Percentiles rank a stretch among this genome's conserved stretches.
phyloP scores from a whole-genome alignment of 2,797 vertebrate species.

The Taenioides sp. region DNA sequence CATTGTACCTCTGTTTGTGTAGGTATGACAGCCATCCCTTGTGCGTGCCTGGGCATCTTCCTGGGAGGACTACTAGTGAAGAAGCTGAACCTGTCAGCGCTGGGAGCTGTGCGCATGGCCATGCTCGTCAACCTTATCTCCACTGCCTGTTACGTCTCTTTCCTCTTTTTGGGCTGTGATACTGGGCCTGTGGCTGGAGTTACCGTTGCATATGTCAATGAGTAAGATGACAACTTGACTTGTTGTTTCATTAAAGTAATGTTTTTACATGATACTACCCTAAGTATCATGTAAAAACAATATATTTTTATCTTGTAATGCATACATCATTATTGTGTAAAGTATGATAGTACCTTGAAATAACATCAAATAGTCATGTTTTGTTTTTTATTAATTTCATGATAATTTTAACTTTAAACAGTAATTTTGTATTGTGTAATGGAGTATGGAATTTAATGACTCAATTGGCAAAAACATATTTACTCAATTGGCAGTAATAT shows the following conservation, averaged over 20 bases:
- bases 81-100: conserved; percentile 93
- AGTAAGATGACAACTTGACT: conserved; percentile 64
- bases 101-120: conserved; percentile 96
- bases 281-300: not conserved
- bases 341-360: not conserved
- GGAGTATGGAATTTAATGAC: no score
- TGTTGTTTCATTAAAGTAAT: no score
- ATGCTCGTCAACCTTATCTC: conserved; percentile 98
- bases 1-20: conserved; percentile 11
- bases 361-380: no score
- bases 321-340: no score
- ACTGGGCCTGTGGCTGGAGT: conserved; percentile 96
- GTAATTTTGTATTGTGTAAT: no score
- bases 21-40: conserved; percentile 99
- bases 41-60: conserved; percentile 97
- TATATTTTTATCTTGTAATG: not conserved
- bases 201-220: conserved; percentile 92
- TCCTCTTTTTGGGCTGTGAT: conserved; percentile 97
- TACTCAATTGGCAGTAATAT: no score
- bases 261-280: no score
- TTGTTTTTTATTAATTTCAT: no score
- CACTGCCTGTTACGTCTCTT: conserved; percentile 96
- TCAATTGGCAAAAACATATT: no score
- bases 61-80: conserved; percentile 95
- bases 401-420: no score